A percentile compares a stretch with the other conserved stretches of the same genome.
These are phyloP conservation scores for Cryptocephalus primarius DNA, from an alignment of 2,888 invertebrate genomes.

Conservation along the genomic window DNA sequence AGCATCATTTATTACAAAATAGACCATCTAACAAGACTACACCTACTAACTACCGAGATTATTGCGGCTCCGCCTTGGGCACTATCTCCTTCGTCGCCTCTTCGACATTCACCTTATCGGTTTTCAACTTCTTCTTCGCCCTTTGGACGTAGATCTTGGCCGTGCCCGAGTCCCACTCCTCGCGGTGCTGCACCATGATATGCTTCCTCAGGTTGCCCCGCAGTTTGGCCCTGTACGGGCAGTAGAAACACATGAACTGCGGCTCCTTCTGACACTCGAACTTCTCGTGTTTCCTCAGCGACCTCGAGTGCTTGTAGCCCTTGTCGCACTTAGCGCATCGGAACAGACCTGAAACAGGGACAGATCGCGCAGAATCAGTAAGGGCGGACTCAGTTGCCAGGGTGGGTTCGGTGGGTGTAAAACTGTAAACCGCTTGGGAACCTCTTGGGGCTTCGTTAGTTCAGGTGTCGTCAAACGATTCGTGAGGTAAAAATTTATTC, in stretches of 20 bases:
- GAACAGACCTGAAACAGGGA: too few relatives aligned
- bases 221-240: conserved; percentile 10
- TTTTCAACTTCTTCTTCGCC: conserved; percentile 1
- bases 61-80: too few relatives aligned
- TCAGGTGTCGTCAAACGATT: too few relatives aligned
- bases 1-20: too few relatives aligned
- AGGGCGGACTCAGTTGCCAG: too few relatives aligned
- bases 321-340: conserved; percentile 22
- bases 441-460: too few relatives aligned
- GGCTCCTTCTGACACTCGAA: conserved; percentile 19
- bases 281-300: conserved; percentile 13
- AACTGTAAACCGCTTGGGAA: too few relatives aligned
- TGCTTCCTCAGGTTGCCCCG: conserved; percentile 9
- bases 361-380: too few relatives aligned
- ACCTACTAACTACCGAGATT: too few relatives aligned
- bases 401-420: too few relatives aligned
- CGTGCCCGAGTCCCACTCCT: conserved; percentile 10
- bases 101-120: neutral
- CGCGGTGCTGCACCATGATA: conserved; percentile 8
- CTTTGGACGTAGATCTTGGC: conserved; percentile 10
- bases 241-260: conserved; percentile 11
- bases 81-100: neutral
- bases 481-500: too few relatives aligned
- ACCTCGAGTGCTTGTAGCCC: conserved; percentile 20
- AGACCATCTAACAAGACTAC: too few relatives aligned